Base-by-base conservation (phyloP, 2,888 invertebrate genomes). In the Ametastegia equiseti region DNA sequence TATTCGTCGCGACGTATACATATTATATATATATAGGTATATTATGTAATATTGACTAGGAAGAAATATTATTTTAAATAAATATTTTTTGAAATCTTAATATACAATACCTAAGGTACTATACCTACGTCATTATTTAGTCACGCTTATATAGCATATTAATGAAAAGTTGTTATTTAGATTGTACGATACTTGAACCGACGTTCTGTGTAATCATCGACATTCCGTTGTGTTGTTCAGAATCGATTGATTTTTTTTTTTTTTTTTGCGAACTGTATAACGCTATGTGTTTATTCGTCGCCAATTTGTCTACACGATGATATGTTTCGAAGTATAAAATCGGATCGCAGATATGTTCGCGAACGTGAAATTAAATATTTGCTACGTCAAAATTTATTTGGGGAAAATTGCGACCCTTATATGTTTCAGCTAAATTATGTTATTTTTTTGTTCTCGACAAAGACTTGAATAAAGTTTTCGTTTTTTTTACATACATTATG, bases 31-130 rank as follows among this genome's bases (percentile, higher is more conserved):
- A 33, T 33, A 7, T 69, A 63, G 73, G 45, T 80, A 27, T 67
- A 82, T 83, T 81, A 81, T 84, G 83, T 83, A 83, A 75, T 81
- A 50, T 77, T 65, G 81, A 77, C 77, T 81, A 81, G 81, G 82
- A 83, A 80, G 82, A 80, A 84, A 84, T 83, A 85, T 82, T 85
- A 86, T 86, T 85, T 86, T 85, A 83, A 86, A 84, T 85, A 85
- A 86, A 84, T 84, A 84, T 85, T 84, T 82, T 82, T 84, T 83
- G 82, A 83, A 84, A 84, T 78, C 78, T 42, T 78, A 78, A 60
- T 30, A 42, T 42, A 75, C 19, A n/a, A 71, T 30, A 11, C 13
- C n/a, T 27, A 5, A 11, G 15, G 6, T 6, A 42, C 5, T 9
- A 30, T 60, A 60, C 27, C 27, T 60, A 60, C 60, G 30, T 60